Evolutionary conservation across 2,888 invertebrate genomes (phyloP).

Genomic region (Rhingia campestris): DNA sequence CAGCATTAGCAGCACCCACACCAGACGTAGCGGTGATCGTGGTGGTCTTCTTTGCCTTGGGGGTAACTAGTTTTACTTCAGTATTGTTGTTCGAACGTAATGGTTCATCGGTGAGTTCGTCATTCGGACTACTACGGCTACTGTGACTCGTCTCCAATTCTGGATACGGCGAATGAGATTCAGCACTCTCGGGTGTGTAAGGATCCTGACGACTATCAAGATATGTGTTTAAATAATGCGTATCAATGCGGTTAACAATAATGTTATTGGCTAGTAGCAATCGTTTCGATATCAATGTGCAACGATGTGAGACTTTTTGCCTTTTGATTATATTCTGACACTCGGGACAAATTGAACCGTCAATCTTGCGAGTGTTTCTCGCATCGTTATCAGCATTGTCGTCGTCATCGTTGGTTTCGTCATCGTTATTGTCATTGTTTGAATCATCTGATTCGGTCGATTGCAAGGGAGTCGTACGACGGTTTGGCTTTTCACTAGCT

Average conservation of each 20-base stretch:
- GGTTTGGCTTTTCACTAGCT: conserved; percentile 57
- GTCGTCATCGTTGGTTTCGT: conserved; percentile 20
- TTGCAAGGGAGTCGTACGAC: conserved; percentile 58
- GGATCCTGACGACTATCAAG: conserved; percentile 84
- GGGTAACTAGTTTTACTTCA: conserved; percentile 55
- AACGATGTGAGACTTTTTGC: conserved; percentile 78
- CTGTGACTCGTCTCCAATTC: conserved; percentile 80
- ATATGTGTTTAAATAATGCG: conserved; percentile 82
- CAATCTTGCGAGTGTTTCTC: conserved; percentile 55
- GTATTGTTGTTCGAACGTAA: conserved; percentile 63
- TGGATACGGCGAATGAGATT: conserved; percentile 88
- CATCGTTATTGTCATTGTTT: conserved; percentile 19
- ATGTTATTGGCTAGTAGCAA: conserved; percentile 81
- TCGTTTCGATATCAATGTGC: conserved; percentile 80
- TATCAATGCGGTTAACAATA: conserved; percentile 85
- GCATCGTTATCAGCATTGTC: conserved; percentile 18
- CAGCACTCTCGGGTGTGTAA: conserved; percentile 92
- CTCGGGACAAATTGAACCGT: conserved; percentile 78
- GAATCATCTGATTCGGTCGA: conserved; percentile 67
- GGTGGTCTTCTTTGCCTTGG: conserved; percentile 55
- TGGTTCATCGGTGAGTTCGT: conserved; percentile 78
- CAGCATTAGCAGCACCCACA: conserved; percentile 68
- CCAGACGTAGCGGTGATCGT: conserved; percentile 21
- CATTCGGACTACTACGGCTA: conserved; percentile 77
- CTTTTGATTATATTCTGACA: conserved; percentile 80